Evolutionary conservation across 2,888 invertebrate species (phyloP).

Genomic region (Junonia oenone): DNA sequence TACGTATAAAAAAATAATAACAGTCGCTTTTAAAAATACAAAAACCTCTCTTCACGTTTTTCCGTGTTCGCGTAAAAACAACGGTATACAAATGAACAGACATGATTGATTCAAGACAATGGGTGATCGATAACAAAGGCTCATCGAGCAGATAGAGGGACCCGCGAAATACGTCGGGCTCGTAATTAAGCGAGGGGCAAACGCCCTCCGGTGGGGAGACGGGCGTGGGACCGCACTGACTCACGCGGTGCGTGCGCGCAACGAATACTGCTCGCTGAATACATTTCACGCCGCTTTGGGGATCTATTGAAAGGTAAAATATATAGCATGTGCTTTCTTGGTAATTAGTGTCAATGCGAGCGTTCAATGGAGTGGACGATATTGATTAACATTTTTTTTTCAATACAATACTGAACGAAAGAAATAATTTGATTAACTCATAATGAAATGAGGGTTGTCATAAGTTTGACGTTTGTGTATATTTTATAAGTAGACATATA

Average conservation of each 20-base stretch:
- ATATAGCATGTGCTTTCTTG: background rate
- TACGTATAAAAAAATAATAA: background rate
- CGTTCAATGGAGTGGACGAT: background rate
- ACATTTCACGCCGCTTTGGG: background rate
- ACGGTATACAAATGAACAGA: background rate
- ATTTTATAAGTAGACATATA: no score
- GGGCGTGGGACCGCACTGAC: constrained; percentile 35
- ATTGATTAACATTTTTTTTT: background rate
- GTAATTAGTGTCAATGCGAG: background rate
- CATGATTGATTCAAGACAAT: constrained; percentile 3
- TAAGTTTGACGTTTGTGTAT: no score
- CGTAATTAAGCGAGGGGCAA: constrained; percentile 30
- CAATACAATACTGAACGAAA: no score
- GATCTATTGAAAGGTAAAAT: background rate
- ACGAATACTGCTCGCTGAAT: background rate
- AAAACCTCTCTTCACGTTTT: background rate
- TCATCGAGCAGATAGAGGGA: constrained; percentile 14
- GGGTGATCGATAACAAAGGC: constrained; percentile 15
- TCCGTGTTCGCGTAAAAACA: background rate
- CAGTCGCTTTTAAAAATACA: background rate
- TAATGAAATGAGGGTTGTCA: no score
- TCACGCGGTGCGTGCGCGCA: constrained; percentile 25
- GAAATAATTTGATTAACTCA: no score
- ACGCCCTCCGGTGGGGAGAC: constrained; percentile 29
- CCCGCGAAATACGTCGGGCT: constrained; percentile 23